phyloP scores from a whole-genome alignment of 2,113 vertebrate species.

The Scalopus aquaticus region DNA sequence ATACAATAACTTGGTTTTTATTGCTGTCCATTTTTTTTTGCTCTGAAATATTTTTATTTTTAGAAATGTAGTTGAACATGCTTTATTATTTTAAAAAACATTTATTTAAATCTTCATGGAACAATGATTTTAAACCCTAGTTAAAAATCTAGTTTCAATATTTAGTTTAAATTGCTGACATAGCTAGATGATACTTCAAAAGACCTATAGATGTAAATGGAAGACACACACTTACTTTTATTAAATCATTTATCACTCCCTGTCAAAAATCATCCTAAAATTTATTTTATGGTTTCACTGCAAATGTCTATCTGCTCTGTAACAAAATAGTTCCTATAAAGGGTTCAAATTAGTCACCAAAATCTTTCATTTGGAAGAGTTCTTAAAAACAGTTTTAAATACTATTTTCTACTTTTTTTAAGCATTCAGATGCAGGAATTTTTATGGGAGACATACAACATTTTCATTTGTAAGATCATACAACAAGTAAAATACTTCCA shows the following conservation, averaged over 20 bases:
- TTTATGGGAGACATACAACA: neutral
- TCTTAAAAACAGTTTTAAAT: conserved; percentile 2
- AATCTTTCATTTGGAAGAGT: neutral
- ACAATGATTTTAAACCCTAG: neutral
- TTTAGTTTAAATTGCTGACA: neutral
- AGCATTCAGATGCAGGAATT: neutral
- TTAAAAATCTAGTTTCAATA: neutral
- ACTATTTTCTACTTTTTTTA: neutral
- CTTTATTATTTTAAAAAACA: neutral
- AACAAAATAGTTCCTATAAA: neutral
- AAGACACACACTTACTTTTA: neutral
- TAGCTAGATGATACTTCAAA: neutral
- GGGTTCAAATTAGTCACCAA: neutral
- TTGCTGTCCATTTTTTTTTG: neutral
- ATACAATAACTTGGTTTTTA: neutral
- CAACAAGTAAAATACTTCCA: neutral
- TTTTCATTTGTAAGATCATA: neutral
- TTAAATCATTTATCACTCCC: neutral
- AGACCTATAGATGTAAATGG: neutral
- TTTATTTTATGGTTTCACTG: neutral
- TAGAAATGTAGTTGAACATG: neutral
- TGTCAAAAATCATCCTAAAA: neutral
- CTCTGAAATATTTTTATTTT: neutral
- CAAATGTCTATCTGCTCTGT: neutral
- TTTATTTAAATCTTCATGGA: neutral